Conservation (phyloP, 2,113 vertebrate species). For the Dromas ardeola region DNA sequence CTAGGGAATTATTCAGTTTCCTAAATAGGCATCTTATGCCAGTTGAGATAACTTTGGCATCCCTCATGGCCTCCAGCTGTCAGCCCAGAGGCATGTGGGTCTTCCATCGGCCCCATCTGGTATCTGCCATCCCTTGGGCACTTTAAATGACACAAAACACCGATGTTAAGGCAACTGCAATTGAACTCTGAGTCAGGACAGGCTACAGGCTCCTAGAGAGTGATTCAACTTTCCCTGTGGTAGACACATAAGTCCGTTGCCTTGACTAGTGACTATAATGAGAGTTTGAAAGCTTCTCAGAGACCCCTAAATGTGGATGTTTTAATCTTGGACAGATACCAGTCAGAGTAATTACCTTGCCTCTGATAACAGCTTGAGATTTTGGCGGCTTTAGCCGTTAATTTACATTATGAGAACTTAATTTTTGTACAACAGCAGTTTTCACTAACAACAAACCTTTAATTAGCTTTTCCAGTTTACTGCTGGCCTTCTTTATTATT, state of each 20-base stretch:
- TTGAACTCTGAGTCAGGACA: neutral
- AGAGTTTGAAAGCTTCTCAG: neutral
- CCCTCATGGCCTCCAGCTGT: neutral
- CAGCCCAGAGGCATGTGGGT: neutral
- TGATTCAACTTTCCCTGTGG: neutral
- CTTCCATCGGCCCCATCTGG: neutral
- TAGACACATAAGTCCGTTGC: neutral
- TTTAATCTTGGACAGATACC: neutral
- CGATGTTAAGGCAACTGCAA: rapidly evolving
- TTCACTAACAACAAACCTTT: constrained; percentile 27
- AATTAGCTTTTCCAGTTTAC: constrained; percentile 39
- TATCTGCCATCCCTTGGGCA: neutral
- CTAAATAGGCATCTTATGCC: neutral
- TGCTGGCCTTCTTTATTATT: constrained; percentile 5
- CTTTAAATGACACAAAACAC: neutral
- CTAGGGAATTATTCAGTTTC: neutral
- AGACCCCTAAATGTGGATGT: neutral
- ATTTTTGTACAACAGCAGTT: constrained; percentile 2
- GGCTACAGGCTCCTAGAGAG: neutral
- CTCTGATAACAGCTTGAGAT: neutral
- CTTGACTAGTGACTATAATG: neutral
- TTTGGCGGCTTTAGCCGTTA: neutral
- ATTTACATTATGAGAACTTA: constrained; percentile 27
- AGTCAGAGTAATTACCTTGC: neutral
- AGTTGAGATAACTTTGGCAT: neutral